Percentiles rank a stretch among this genome's conserved stretches.
Evolutionary conservation across 1,140 invertebrate genomes (phyloP).

Genomic region (Lineus longissimus): DNA sequence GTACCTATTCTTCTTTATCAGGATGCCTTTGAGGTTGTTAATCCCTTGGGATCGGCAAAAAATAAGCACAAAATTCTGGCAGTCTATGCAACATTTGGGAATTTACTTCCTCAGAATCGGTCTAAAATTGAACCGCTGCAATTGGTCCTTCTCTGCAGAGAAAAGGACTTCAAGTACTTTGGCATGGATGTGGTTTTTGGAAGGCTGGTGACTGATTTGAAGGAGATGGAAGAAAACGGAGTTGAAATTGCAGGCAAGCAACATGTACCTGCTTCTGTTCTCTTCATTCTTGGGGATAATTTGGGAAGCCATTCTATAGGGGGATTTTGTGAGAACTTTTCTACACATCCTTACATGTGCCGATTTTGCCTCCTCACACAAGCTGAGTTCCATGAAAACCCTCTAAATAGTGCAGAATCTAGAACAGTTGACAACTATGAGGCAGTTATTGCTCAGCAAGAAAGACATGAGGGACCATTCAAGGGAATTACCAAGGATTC

Average conservation of each 20-base stretch:
- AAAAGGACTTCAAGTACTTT: conserved; percentile 6
- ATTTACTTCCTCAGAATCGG: conserved; percentile 1
- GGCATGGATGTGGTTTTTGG: neutral
- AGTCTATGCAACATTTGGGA: conserved; percentile 1
- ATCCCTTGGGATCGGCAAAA: conserved; percentile 7
- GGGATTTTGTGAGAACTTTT: conserved; percentile 8
- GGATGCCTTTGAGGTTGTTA: conserved; percentile 10
- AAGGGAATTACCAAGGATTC: neutral
- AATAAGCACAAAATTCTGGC: conserved; percentile 9
- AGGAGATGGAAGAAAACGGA: neutral
- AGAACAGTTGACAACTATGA: neutral
- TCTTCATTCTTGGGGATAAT: conserved; percentile 5
- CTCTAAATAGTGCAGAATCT: neutral
- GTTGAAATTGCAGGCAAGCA: neutral
- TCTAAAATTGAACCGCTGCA: conserved; percentile 10
- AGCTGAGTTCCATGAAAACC: neutral
- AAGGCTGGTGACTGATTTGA: neutral
- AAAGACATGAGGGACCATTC: neutral
- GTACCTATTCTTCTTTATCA: conserved; percentile 3
- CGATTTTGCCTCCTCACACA: neutral
- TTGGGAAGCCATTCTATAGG: conserved; percentile 6
- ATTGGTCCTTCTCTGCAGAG: conserved; percentile 4
- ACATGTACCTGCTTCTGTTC: neutral
- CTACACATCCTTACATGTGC: neutral
- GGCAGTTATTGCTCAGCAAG: neutral